A percentile compares a stretch with the other conserved stretches of the same genome.
Conservation (phyloP, 1,140 invertebrate species). For the Euschistus heros region DNA sequence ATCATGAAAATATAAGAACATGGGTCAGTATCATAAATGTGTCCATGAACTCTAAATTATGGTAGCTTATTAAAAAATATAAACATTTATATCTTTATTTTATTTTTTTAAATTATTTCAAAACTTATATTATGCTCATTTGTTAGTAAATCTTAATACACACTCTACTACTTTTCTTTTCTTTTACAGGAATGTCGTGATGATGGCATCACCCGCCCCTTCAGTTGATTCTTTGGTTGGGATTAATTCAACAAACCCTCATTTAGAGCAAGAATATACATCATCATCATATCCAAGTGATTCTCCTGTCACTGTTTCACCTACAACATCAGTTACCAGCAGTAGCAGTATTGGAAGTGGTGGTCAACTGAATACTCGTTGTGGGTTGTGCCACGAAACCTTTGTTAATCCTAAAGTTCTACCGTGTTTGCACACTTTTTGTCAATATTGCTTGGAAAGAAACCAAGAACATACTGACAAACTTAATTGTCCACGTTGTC, state of each 20-base stretch:
- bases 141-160: no score
- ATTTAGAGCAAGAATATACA: constrained; percentile 55
- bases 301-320: constrained; percentile 68
- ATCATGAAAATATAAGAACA: no score
- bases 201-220: constrained; percentile 73
- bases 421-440: constrained; percentile 74
- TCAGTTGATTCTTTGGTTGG: constrained; percentile 79
- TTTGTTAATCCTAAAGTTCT: constrained; percentile 59
- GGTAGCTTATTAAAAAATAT: no score
- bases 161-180: constrained; percentile 24
- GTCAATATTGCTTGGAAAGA: constrained; percentile 66
- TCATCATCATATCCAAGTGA: constrained; percentile 43
- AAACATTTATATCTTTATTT: no score
- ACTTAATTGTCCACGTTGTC: constrained; percentile 69
- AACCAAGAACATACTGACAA: constrained; percentile 62
- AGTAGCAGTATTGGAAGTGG: constrained; percentile 53
- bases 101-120: no score
- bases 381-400: constrained; percentile 69
- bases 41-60: no score
- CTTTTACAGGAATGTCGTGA: constrained; percentile 53
- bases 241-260: constrained; percentile 74
- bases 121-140: no score
- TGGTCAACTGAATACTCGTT: constrained; percentile 40
- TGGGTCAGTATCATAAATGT: no score
- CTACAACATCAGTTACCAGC: constrained; percentile 58